Evolutionary conservation across 2,797 vertebrate species (phyloP), one percentile per base, ranked within the genome.

Genomic region (Yasuhikotakia modesta): DNA sequence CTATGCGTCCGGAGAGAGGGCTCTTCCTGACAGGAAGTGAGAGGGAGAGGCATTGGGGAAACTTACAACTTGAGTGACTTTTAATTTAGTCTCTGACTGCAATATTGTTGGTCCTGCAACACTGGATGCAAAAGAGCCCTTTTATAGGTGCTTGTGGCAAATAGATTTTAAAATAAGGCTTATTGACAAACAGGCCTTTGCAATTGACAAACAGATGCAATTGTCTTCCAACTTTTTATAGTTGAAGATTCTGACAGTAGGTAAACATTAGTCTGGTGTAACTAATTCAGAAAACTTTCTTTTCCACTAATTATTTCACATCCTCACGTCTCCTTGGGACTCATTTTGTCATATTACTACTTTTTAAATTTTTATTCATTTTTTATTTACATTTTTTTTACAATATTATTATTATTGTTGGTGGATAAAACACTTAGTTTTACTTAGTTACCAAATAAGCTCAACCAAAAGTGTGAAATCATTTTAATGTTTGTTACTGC

Each of bases 1-100:
- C 95, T 95, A 93, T 94, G 93, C 92, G 89, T 88, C 90, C 89
- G 86, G 92, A 93, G 91, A 88, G 88, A 91, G 87, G 82, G 69
- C 92, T 90, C 93, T 96, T 96, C 95, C 95, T 96, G 95, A 95
- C 95, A 97, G 96, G 97, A 99, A 97, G 94, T 90, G 90, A 82
- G 91, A 91, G 90, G 87, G 88, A 83, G 81, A 91, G 93, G 92
- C 88, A 91, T 93, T 87, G 91, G 90, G 93, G 93, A 94, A 93
- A 89, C 92, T 92, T 92, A 91, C 91, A 94, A 95, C 91, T 91
- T 91, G 92, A 94, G 93, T 92, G 90, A 90, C 89, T 92, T 97
- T 93, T 95, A 95, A 96, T 95, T 94, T 92, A 90, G 88, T 91
- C 87, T 89, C 93, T 90, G 82, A 85, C 88, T 81, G 90, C 81